Evolutionary conservation across 1,140 invertebrate genomes (phyloP).

Genomic region (Drosophila saltans): DNA sequence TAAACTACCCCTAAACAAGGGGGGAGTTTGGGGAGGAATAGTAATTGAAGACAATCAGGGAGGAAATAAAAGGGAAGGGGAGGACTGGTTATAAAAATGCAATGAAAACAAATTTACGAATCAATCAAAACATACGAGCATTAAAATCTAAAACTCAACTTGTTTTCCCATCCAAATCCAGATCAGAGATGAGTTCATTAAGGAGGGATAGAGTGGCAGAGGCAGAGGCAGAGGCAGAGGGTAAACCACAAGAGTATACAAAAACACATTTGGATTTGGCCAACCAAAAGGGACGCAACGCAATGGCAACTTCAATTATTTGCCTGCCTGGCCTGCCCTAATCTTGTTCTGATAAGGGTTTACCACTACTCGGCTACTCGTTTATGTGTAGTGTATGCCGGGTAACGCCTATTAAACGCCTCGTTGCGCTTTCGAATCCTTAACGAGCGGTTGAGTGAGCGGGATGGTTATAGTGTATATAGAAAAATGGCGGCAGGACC

Average conservation of each 20-base stretch:
- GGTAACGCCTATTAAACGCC: constrained; percentile 78
- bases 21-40: constrained; percentile 11
- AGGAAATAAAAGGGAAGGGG: not conserved
- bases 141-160: constrained; percentile 75
- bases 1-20: not conserved
- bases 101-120: constrained; percentile 73
- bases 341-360: constrained; percentile 70
- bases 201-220: constrained; percentile 9
- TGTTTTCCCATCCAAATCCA: constrained; percentile 71
- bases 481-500: constrained; percentile 68
- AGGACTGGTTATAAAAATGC: constrained; percentile 39
- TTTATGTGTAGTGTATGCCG: constrained; percentile 19
- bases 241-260: constrained; percentile 33
- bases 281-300: constrained; percentile 19
- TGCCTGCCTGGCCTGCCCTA: constrained; percentile 43
- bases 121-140: constrained; percentile 81
- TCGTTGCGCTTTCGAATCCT: constrained; percentile 49
- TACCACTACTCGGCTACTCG: constrained; percentile 16
- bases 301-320: constrained; percentile 56
- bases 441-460: constrained; percentile 22
- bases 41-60: constrained; percentile 1
- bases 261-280: constrained; percentile 5
- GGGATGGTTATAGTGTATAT: constrained; percentile 39
- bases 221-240: constrained; percentile 19
- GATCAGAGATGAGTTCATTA: constrained; percentile 45